Evolutionary conservation across 2,797 vertebrate species (phyloP), one percentile per base, ranked within the genome.

Genomic region (Xerus rutilus): DNA sequence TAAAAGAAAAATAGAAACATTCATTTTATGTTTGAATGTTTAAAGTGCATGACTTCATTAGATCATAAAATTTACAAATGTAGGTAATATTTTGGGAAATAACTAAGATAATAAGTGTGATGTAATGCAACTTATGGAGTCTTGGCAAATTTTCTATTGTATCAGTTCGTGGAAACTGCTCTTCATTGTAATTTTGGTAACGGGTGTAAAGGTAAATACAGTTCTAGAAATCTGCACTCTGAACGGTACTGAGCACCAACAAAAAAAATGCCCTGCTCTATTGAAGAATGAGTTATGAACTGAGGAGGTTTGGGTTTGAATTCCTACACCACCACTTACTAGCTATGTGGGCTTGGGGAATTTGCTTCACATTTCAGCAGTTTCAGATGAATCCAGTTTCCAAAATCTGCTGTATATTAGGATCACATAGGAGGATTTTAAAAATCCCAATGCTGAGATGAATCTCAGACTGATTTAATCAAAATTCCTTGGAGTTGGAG

Each of bases 1-100:
- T n/a, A 23, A 85, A 79, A 94, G 28, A 11, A 83, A 64, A 88
- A 59, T 17, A 59, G 23, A 82, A 95, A 69, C 9, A 78, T 0
- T 69, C 45, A 5, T 35, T 89, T 85, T 86, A 12, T 64, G n/a
- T 39, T 57, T 73, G 57, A 11, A 79, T 18, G 84, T 32, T 45
- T 84, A 59, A 62, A 1, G 1, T 86, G 0, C 10, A 67, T 0
- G 30, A 52, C 18, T 93, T 81, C 43, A 59, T 45, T 73, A 57
- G 54, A 86, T 52, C 18, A 49, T 43, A 90, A 47, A 92, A 39
- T 82, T 89, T 85, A 54, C 10, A 81, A 86, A 70, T 74, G 4
- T 73, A 76, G 59, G 62, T 43, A 91, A 95, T 54, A 49, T 69
- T 83, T 17, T 35, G 45, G n/a, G 54, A 82, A 81, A 89, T 73